Conservation (phyloP, 2,797 vertebrate genomes). For the Enteromius treurensis region DNA sequence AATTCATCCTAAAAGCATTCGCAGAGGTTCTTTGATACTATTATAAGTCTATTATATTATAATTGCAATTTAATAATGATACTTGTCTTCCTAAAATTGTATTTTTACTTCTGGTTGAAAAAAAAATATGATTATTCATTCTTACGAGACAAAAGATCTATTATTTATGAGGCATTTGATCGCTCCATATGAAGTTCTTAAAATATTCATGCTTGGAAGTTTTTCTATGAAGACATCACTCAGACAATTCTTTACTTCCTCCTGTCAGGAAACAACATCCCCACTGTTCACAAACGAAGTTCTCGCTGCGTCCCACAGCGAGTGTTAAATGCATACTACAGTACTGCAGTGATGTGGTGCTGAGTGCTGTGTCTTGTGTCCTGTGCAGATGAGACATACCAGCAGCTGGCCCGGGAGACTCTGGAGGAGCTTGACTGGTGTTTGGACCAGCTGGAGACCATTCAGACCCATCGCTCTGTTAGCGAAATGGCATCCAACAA, state of each 20-base stretch:
- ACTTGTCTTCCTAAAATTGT: background rate
- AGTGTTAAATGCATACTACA: constrained; percentile 32
- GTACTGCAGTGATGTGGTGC: constrained; percentile 8
- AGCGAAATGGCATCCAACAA: constrained; percentile 87
- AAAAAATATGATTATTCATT: constrained; percentile 19
- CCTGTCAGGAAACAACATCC: constrained; percentile 12
- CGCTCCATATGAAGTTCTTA: constrained; percentile 37
- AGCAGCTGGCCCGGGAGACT: constrained; percentile 87
- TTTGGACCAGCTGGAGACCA: constrained; percentile 86
- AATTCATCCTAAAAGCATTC: background rate
- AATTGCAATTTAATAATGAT: background rate
- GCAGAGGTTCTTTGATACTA: background rate
- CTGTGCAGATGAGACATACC: constrained; percentile 84
- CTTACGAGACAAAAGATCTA: constrained; percentile 8
- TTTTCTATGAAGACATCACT: constrained; percentile 36
- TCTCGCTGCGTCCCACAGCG: background rate
- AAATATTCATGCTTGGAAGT: constrained; percentile 39
- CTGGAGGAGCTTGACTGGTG: constrained; percentile 89
- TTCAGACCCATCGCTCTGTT: constrained; percentile 86
- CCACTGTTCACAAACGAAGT: constrained; percentile 29
- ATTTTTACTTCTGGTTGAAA: background rate
- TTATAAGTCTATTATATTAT: background rate
- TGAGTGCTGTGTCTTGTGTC: constrained; percentile 38
- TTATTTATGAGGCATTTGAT: constrained; percentile 43
- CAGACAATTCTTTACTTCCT: constrained; percentile 24